These are phyloP conservation scores for Epinephelus coioides DNA, from an alignment of 2,797 vertebrate species.

Conservation along the genomic window DNA sequence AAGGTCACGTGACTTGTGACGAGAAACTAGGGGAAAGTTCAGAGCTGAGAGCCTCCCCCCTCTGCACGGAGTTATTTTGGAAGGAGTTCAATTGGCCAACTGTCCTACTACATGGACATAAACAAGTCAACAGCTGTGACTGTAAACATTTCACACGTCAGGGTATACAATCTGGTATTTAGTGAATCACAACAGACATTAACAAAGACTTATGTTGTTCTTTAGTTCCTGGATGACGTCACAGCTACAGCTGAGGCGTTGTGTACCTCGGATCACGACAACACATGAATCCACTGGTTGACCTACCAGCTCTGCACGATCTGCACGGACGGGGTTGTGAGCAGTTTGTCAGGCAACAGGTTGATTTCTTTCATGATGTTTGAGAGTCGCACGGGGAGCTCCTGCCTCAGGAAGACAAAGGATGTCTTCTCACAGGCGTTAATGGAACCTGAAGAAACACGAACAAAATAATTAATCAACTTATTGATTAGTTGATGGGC, in stretches of 20 bases:
- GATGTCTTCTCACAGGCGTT: slow-evolving; percentile 98
- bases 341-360: slow-evolving; percentile 90
- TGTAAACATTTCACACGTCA: not conserved
- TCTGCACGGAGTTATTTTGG: slow-evolving; percentile 41
- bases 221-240: not conserved
- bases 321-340: slow-evolving; percentile 92
- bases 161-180: not conserved
- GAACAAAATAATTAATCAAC: not conserved
- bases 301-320: slow-evolving; percentile 95
- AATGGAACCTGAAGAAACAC: slow-evolving; percentile 87
- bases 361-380: slow-evolving; percentile 99
- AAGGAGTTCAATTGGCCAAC: slow-evolving; percentile 62
- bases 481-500: not conserved
- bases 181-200: not conserved
- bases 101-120: not conserved
- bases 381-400: slow-evolving; percentile 94
- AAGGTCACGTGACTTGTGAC: slow-evolving; percentile 54
- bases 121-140: slow-evolving; percentile 50
- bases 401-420: slow-evolving; percentile 93
- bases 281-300: not conserved
- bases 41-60: slow-evolving; percentile 45
- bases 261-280: not conserved
- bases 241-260: not conserved
- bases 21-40: slow-evolving; percentile 82
- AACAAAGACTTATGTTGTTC: not conserved